A percentile compares a stretch with the other conserved stretches of the same genome.
phyloP scores from a whole-genome alignment of 1,140 invertebrate species.

The Heliconius hermathena region DNA sequence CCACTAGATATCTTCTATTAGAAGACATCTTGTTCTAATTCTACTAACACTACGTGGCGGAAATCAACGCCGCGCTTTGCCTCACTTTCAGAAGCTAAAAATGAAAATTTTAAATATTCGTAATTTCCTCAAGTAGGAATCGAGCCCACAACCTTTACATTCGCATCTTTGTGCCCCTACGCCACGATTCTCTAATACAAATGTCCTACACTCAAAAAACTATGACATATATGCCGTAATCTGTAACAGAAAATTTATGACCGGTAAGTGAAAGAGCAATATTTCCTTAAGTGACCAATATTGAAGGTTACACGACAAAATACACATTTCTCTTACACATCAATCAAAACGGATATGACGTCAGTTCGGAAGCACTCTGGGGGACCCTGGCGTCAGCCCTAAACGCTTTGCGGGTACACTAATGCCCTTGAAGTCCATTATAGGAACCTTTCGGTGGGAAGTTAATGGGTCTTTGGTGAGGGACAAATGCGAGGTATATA shows the following conservation, averaged over 20 bases:
- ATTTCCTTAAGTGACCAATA: constrained; percentile 7
- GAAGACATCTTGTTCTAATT: too few species aligned
- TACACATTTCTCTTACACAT: constrained; percentile 43
- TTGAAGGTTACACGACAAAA: constrained; percentile 12
- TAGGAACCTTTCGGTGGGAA: constrained; percentile 57
- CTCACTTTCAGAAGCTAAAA: too few species aligned
- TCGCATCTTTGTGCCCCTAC: too few species aligned
- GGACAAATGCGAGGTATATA: constrained; percentile 57
- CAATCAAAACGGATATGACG: constrained; percentile 60
- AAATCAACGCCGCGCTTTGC: too few species aligned
- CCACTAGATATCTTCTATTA: too few species aligned
- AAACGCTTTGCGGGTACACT: constrained; percentile 63
- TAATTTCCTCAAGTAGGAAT: too few species aligned
- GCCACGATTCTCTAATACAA: too few species aligned
- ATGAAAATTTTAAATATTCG: too few species aligned
- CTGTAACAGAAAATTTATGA: not conserved
- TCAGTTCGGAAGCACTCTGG: constrained; percentile 52
- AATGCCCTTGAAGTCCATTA: constrained; percentile 65
- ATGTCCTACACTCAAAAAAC: not conserved
- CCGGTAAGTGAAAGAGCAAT: not conserved
- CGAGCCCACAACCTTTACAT: too few species aligned
- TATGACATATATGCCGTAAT: not conserved
- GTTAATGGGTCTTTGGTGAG: constrained; percentile 60
- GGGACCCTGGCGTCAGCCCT: constrained; percentile 54
- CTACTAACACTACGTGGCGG: too few species aligned